phyloP scores from a whole-genome alignment of 2,113 vertebrate genomes.

The Balaenoptera acutorostrata region DNA sequence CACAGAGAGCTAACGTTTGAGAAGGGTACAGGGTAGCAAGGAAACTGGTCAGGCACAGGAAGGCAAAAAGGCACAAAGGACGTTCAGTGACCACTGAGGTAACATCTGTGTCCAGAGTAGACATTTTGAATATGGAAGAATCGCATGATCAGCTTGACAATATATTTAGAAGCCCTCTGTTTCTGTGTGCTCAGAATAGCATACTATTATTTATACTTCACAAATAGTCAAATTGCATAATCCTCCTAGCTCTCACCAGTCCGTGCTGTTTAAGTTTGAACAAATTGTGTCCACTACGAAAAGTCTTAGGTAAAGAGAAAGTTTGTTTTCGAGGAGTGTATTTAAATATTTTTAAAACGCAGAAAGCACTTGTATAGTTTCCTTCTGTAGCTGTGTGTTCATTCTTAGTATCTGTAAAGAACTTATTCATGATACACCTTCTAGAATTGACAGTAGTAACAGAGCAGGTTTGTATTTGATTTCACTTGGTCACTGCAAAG shows the following conservation, averaged over 20 bases:
- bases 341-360: neutral
- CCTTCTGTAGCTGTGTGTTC: neutral
- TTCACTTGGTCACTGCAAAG: neutral
- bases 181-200: neutral
- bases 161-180: neutral
- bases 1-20: neutral
- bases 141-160: neutral
- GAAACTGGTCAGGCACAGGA: neutral
- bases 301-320: neutral
- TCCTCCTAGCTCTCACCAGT: neutral
- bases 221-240: neutral
- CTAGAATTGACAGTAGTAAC: neutral
- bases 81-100: neutral
- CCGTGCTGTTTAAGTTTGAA: slow-evolving; percentile 11
- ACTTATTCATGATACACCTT: neutral
- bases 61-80: neutral
- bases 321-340: neutral
- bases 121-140: neutral
- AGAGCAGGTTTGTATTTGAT: neutral
- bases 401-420: slow-evolving; percentile 14
- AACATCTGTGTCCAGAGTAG: neutral
- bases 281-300: neutral
- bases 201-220: neutral
- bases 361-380: neutral
- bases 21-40: neutral